Evolutionary conservation across 2,888 invertebrate genomes (phyloP).

Genomic region (Kryphioiulus occultus): DNA sequence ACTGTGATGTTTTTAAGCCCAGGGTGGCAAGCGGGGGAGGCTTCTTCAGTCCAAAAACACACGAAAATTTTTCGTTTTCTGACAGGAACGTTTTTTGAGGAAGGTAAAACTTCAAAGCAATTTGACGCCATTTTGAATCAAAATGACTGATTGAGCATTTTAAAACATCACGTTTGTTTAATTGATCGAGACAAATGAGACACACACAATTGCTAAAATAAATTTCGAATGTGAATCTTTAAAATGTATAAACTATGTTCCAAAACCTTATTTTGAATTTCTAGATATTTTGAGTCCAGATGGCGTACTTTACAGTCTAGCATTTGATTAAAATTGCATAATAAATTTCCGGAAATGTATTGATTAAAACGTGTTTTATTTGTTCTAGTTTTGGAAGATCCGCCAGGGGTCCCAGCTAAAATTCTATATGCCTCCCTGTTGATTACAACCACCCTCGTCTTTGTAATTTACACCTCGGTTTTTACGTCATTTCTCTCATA

Average conservation of each 20-base stretch:
- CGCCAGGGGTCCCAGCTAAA: slow-evolving; percentile 30
- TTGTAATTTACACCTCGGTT: slow-evolving; percentile 37
- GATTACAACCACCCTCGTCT: slow-evolving; percentile 1
- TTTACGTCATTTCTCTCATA: slow-evolving; percentile 41
- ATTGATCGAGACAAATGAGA: too few relatives aligned
- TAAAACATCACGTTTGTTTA: too few relatives aligned
- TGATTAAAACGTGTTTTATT: neutral
- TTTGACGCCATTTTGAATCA: too few relatives aligned
- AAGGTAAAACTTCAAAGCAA: neutral
- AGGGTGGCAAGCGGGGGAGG: neutral
- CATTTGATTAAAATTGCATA: too few relatives aligned
- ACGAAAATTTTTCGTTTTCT: slow-evolving; percentile 4
- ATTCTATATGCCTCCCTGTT: neutral
- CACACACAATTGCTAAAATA: too few relatives aligned
- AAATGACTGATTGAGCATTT: too few relatives aligned
- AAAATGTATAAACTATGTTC: too few relatives aligned
- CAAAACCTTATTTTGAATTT: too few relatives aligned
- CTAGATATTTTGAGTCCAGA: neutral
- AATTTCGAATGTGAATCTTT: too few relatives aligned
- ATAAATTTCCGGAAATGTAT: too few relatives aligned
- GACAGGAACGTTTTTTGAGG: slow-evolving; percentile 36
- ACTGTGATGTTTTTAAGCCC: slow-evolving; percentile 37
- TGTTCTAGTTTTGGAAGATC: slow-evolving; percentile 41
- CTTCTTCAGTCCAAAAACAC: neutral
- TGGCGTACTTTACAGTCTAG: too few relatives aligned